Base-by-base conservation (phyloP, 2,113 vertebrate genomes). In the Octodon degus region DNA sequence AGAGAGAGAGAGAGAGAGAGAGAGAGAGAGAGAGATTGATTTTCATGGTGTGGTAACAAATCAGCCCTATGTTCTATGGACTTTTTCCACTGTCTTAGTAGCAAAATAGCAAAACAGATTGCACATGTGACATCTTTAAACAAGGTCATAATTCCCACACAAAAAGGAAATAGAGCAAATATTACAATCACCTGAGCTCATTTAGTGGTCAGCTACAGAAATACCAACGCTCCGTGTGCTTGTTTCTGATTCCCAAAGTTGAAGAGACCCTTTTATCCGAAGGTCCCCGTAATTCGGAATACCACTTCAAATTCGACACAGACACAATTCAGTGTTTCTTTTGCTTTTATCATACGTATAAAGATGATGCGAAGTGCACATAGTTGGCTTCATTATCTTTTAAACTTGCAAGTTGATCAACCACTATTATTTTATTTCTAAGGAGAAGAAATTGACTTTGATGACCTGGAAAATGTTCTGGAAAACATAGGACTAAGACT, bases 401-500 rank as follows among this genome's bases (percentile, higher is more conserved):
- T 77, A 80, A 53, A 92, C 24, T 83, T 92, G 7, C 62, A 72
- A 79, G 90, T 34, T 84, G 34, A 87, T 22, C 5, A 30, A 70
- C 91, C 74, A 34, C 16, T 25, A 58, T 63, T 76, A 25, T 93
- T 86, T 89, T 95, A 60, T 91, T 91, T 74, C 67, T 63, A 96
- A 97, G 95, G 95, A 37, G 80, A 95, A 70, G 86, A 93, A 81
- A 74, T 95, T 91, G 30, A 95, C 81, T 22, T 1, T 74, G 22
- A 47, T 6, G 68, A 96, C n/a, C 16, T 97, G 13, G 62, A 79
- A 32, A 84, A 84, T 80, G 24, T 90, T 92, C 76, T 97, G 68
- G 12, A 94, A 77, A 72, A 76, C 80, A 94, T 90, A 77, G 97
- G 97, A 16, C 60, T 96, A 92, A 90, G n/a, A 92, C 67, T 30